Base-by-base conservation (phyloP, 2,113 vertebrate species). In the Panurus biarmicus region DNA sequence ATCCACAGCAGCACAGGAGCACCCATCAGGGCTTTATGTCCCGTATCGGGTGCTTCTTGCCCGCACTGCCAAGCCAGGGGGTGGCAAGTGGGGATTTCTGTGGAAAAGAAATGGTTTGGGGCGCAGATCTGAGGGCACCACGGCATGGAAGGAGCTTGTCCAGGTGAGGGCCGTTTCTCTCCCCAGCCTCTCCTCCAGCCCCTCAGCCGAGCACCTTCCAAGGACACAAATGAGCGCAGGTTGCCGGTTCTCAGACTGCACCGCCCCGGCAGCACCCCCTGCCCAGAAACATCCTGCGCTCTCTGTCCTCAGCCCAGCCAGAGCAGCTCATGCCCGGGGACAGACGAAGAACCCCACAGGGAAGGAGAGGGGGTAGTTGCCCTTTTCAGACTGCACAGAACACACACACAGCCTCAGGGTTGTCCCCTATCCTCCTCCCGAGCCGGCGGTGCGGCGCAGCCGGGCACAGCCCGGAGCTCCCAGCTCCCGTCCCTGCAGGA, bases 81-180 rank as follows among this genome's bases (percentile, higher is more conserved):
- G 4, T 9, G 21, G 19, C 28, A 28, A 65, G 17, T 5, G 5
- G 12, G 21, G 24, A 36, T 62, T 73, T 69, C 53, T 44, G 21
- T 9, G 35, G 23, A 25, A 50, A 53, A 51, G 14, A 42, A 36
- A 13, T 15, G 21, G 6, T 45, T 73, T 47, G 36, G 28, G 74
- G 11, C 3, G 57, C 74, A 47, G 48, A 19, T 21, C 7, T 0
- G 36, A 31, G 66, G 35, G 35, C 47, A 70, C 15, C 57, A 7
- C 0, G 0, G 24, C 0, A 0, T 11, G 20, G n/a, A 22, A 48
- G 33, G 51, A 33, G 17, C n/a, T 21, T 40, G 62, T 14, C 44
- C 31, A 4, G 47, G 29, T 10, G 17, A 18, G 22, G 4, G 7
- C 4, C 3, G 0, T 62, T 71, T 10, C 25, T 8, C 26, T 54